A percentile compares a stretch with the other conserved stretches of the same genome.
phyloP scores from a whole-genome alignment of 2,113 vertebrate genomes.

The Fulmarus glacialis region DNA sequence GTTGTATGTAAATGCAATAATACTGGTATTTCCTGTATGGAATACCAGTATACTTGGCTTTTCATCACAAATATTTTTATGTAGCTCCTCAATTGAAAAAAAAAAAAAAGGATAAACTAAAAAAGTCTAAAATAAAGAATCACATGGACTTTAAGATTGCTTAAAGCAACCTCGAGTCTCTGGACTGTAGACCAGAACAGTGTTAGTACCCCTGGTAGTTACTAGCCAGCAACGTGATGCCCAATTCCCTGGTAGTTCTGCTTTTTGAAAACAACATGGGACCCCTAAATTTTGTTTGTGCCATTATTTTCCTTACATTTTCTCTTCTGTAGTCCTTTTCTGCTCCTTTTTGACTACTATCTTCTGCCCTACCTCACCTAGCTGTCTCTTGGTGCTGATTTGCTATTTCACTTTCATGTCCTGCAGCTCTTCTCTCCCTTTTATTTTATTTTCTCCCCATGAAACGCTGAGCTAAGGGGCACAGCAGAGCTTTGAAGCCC shows the following conservation, averaged over 20 bases:
- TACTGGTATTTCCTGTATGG: constrained; percentile 22
- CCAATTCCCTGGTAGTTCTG: not conserved
- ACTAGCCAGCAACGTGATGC: not conserved
- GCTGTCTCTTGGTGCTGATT: not conserved
- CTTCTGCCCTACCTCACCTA: not conserved
- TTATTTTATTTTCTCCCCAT: not conserved
- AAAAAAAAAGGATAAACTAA: not conserved
- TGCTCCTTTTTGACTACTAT: not conserved
- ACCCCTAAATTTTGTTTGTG: not conserved
- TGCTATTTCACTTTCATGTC: not conserved
- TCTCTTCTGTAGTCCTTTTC: not conserved
- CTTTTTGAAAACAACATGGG: not conserved
- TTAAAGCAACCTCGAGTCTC: not conserved
- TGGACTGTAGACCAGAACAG: not conserved
- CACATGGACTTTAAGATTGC: fast-evolving
- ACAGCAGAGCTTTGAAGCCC: not conserved
- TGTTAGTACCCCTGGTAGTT: not conserved
- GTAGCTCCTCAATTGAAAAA: not conserved
- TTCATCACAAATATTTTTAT: not conserved
- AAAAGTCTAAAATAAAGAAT: not conserved
- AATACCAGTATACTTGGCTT: not conserved
- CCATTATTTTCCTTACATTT: not conserved
- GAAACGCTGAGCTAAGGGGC: not conserved
- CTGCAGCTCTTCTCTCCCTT: not conserved
- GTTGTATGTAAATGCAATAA: constrained; percentile 10